Conservation (phyloP, 2,888 invertebrate species). For the Cotesia congregata region DNA sequence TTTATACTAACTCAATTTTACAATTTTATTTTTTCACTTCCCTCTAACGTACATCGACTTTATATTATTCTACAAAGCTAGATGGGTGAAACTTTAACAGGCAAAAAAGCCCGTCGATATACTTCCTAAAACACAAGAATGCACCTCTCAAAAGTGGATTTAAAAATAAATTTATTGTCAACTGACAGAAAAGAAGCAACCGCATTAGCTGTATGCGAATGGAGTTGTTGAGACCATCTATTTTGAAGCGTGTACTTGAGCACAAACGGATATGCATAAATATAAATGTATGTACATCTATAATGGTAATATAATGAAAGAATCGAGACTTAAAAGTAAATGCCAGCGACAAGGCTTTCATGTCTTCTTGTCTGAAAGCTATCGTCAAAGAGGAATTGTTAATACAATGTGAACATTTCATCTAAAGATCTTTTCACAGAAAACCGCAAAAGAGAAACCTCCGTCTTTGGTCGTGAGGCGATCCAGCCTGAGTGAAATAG, state of each 20-base stretch:
- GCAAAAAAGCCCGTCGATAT: background rate
- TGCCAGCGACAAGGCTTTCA: background rate
- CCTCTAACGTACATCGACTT: too few relatives aligned
- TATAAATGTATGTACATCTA: background rate
- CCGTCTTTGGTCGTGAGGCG: background rate
- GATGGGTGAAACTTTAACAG: too few relatives aligned
- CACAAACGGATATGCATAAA: background rate
- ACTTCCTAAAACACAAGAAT: background rate
- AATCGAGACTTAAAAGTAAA: background rate
- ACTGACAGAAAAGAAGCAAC: background rate
- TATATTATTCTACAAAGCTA: too few relatives aligned
- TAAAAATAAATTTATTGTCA: background rate
- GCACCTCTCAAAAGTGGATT: background rate
- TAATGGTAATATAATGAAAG: background rate
- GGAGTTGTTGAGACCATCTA: background rate
- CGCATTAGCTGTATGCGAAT: background rate
- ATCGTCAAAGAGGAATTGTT: background rate
- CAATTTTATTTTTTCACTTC: too few relatives aligned
- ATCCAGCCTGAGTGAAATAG: background rate
- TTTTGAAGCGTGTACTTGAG: background rate
- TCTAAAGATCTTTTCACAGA: background rate
- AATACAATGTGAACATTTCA: background rate
- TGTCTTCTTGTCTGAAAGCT: background rate
- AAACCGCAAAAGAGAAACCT: slow-evolving; percentile 1
- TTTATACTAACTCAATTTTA: too few relatives aligned